Evolutionary conservation across 2,888 invertebrate genomes (phyloP).

Genomic region (Drosophila peninsularis): DNA sequence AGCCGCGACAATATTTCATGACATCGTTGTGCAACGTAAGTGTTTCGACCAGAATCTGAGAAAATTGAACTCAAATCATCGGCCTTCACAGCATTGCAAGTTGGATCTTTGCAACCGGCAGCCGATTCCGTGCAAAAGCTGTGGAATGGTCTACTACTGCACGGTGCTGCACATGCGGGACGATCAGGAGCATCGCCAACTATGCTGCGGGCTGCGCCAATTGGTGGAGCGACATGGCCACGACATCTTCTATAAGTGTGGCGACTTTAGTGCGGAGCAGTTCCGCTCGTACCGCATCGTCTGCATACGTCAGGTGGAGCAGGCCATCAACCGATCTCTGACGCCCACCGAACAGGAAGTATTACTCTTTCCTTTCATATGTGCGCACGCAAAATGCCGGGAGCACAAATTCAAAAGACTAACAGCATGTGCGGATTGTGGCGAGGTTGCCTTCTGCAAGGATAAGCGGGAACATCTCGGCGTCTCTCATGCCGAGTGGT

Average conservation of each 20-base stretch:
- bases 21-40: constrained; percentile 86
- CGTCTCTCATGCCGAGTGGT: constrained; percentile 87
- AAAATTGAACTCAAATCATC: constrained; percentile 3
- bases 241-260: constrained; percentile 85
- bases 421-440: constrained; percentile 86
- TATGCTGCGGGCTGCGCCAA: constrained; percentile 87
- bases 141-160: constrained; percentile 89
- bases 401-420: constrained; percentile 86
- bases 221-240: constrained; percentile 87
- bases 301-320: constrained; percentile 87
- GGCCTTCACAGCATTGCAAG: constrained; percentile 76
- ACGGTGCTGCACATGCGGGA: constrained; percentile 87
- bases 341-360: constrained; percentile 89
- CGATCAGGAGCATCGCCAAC: constrained; percentile 87
- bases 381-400: constrained; percentile 86
- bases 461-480: constrained; percentile 86
- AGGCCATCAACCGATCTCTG: constrained; percentile 86
- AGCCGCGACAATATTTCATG: constrained; percentile 88
- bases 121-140: constrained; percentile 84
- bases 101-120: constrained; percentile 68
- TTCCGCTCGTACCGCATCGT: constrained; percentile 88
- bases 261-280: constrained; percentile 86
- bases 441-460: constrained; percentile 87
- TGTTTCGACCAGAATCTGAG: neutral
- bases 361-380: constrained; percentile 88